Evolutionary conservation across 2,113 vertebrate species (phyloP), one percentile per base, ranked within the genome.

Genomic region (Neogale vison): DNA sequence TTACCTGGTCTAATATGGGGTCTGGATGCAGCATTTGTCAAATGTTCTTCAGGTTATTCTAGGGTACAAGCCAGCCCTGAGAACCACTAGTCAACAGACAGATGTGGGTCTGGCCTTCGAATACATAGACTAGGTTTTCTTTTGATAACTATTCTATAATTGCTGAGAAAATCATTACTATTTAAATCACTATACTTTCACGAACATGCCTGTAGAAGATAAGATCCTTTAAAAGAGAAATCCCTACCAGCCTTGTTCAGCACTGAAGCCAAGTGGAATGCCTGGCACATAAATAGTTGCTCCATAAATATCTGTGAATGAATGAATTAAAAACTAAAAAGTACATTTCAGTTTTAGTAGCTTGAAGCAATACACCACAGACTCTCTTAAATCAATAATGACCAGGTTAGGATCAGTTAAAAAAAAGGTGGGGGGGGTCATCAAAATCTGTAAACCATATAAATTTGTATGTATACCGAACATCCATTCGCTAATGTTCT

Each of bases 131-230:
- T 31, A 65, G 47, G 90, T 63, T 89, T 86, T 93, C 90, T n/a
- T 86, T 88, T 90, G 18, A 14, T 95, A 82, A 85, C 24, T 90
- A 89, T 79, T 74, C 87, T 52, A 65, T 39, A 86, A 63, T 18
- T 59, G 20, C 34, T 93, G 85, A 89, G 63, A 92, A 74, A 95
- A 90, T n/a, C 39, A 74, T 86, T 93, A 89, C 42, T 63, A 67
- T 89, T 93, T 76, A 67, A 96, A 80, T 85, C 76, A 88, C 21
- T 74, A 13, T 42, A 92, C 52, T 84, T 90, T 97, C 36, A 97
- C 72, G 47, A 80, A 95, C 18, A 86, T 34, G 26, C 47, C 61
- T 69, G n/a, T 36, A 91, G 65, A 85, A 79, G 34, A 57, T 42
- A 90, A 82, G 23, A 42, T 72, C 21, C 77, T 79, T 81, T 81